Base-by-base conservation (phyloP, 2,797 vertebrate genomes). In the Phataginus tricuspis region DNA sequence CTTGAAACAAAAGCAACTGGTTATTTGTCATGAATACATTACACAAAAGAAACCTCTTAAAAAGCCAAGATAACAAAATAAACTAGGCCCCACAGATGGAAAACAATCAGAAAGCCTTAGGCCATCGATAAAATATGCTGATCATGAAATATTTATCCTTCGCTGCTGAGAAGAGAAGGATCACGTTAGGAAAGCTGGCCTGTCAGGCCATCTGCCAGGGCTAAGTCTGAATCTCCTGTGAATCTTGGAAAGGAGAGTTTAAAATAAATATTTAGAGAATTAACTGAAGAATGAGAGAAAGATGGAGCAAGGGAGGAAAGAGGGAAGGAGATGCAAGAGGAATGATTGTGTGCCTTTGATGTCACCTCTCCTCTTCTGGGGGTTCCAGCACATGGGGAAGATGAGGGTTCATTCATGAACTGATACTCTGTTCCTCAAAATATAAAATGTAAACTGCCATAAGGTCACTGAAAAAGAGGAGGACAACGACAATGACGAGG, bases 101-200 rank as follows among this genome's bases (percentile, higher is more conserved):
- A 82, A 92, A 57, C 77, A 64, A 97, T 94, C 88, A 96, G 45
- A 95, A 98, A 96, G 97, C 85, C 97, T 92, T 97, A 97, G 95
- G 92, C 96, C 77, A 94, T 71, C 63, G 92, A 86, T 93, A 95
- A 98, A 96, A 97, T 95, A 97, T 53, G 94, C 94, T 79, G 97
- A 92, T 84, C 39, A 53, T 83, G 86, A 98, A 98, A 97, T 72
- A 93, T 93, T 97, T 84, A 0, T 96, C 85, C 92, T 96, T 95
- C 74, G 51, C 89, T 97, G 97, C 45, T 7, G 94, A 85, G 93
- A 96, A 92, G 94, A 94, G 72, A 97, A 90, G 87, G 80, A 94
- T 83, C 85, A 61, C 74, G 84, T 78, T 97, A 90, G 68, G 97
- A 95, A 96, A 97, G 21, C 63, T 77, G 89, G 59, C 71, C 93